phyloP scores from a whole-genome alignment of 2,888 invertebrate genomes.

The Lissocephala sabroskyi region DNA sequence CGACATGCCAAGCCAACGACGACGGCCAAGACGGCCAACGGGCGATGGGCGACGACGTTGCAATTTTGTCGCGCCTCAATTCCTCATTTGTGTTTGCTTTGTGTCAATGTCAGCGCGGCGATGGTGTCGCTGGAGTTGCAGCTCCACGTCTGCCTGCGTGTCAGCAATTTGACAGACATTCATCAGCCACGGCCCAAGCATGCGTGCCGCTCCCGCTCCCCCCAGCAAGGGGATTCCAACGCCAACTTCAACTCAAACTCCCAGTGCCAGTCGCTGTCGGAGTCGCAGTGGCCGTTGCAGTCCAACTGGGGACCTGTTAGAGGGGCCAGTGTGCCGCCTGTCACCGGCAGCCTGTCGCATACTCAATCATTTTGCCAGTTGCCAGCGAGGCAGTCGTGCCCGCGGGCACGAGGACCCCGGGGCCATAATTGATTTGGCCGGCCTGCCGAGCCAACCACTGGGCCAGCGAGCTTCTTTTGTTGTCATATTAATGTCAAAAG shows the following conservation, averaged over 20 bases:
- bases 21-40: constrained; percentile 1
- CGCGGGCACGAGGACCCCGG: constrained; percentile 32
- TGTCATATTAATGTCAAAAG: constrained; percentile 65
- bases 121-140: too few relatives aligned
- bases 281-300: too few relatives aligned
- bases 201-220: neutral
- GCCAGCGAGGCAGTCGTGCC: constrained; percentile 17
- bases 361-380: constrained; percentile 45
- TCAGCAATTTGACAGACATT: constrained; percentile 66
- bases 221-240: too few relatives aligned
- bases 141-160: constrained; percentile 48
- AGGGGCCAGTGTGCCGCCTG: constrained; percentile 22
- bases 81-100: constrained; percentile 33
- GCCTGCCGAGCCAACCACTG: constrained; percentile 10
- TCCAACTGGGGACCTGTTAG: too few relatives aligned
- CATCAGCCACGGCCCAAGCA: constrained; percentile 34
- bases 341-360: constrained; percentile 46
- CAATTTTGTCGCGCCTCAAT: constrained; percentile 22
- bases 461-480: constrained; percentile 34
- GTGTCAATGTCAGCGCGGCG: constrained; percentile 54
- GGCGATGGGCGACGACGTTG: constrained; percentile 7
- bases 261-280: too few relatives aligned
- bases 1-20: constrained; percentile 20
- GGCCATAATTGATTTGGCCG: constrained; percentile 52
- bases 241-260: too few relatives aligned